These are phyloP conservation scores for Meghimatium bilineatum DNA, from an alignment of 2,888 invertebrate genomes.

Conservation along the genomic window DNA sequence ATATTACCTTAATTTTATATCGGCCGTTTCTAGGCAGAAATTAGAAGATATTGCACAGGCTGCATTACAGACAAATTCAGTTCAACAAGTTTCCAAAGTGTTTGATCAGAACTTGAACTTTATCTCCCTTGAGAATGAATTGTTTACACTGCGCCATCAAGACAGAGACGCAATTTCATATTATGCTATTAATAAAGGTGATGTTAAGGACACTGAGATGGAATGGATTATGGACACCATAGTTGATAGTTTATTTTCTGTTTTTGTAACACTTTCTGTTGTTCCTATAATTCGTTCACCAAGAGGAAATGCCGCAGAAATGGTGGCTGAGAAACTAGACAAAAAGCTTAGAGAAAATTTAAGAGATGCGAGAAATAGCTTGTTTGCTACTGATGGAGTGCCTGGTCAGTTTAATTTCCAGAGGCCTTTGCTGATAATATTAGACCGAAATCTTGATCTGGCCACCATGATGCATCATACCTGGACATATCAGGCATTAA, in stretches of 20 bases:
- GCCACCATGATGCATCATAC: constrained; percentile 99
- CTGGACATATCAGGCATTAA: constrained; percentile 99
- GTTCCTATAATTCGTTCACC: constrained; percentile 95
- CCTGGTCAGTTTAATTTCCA: constrained; percentile 87
- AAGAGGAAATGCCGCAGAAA: constrained; percentile 97
- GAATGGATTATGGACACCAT: constrained; percentile 94
- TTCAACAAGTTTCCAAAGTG: constrained; percentile 94
- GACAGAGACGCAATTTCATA: constrained; percentile 93
- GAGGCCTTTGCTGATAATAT: constrained; percentile 91
- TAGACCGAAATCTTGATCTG: constrained; percentile 96
- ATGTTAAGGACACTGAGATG: constrained; percentile 96
- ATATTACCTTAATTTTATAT: constrained; percentile 93
- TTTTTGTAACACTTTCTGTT: constrained; percentile 96
- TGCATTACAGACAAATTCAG: constrained; percentile 92
- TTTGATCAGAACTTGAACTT: constrained; percentile 99
- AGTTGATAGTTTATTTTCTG: constrained; percentile 96
- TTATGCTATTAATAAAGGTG: constrained; percentile 94
- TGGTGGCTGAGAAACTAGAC: constrained; percentile 97
- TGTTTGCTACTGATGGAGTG: constrained; percentile 83
- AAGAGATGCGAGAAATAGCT: constrained; percentile 95
- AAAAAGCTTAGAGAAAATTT: constrained; percentile 97
- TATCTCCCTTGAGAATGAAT: constrained; percentile 97
- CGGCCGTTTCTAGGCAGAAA: constrained; percentile 93
- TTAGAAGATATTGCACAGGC: constrained; percentile 96
- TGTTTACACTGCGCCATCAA: constrained; percentile 95